Conservation (phyloP, 2,113 vertebrate species). For the Lates calcarifer region DNA sequence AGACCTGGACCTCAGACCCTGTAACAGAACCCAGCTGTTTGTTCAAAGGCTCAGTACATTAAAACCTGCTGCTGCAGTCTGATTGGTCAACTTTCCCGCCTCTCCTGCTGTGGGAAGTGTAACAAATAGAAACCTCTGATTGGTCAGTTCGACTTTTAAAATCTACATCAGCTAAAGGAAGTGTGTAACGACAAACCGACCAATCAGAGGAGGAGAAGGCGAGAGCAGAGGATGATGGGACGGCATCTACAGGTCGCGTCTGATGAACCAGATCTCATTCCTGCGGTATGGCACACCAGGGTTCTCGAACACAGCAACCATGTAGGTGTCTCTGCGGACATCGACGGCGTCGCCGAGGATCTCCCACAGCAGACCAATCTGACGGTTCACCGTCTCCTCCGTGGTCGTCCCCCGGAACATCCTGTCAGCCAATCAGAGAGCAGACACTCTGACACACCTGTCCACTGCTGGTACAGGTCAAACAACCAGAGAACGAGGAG, state of each 20-base stretch:
- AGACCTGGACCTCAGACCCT: too few relatives aligned
- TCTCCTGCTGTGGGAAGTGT: too few relatives aligned
- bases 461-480: too few relatives aligned
- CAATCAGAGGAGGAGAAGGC: not conserved
- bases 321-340: constrained; percentile 78
- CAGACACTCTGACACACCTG: not conserved
- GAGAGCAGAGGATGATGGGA: constrained; percentile 23
- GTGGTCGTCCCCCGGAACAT: constrained; percentile 88
- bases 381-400: constrained; percentile 86
- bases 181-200: not conserved
- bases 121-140: not conserved
- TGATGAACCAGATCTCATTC: constrained; percentile 92
- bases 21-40: too few relatives aligned
- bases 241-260: constrained; percentile 51
- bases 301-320: constrained; percentile 89
- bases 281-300: constrained; percentile 84
- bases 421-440: constrained; percentile 76
- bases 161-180: not conserved
- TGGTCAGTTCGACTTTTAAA: not conserved
- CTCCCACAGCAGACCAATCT: constrained; percentile 86
- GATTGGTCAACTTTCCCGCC: not conserved
- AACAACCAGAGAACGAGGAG: too few relatives aligned
- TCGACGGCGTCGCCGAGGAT: constrained; percentile 75
- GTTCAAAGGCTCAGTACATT: too few relatives aligned
- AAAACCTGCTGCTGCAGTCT: too few relatives aligned